Percentiles rank a stretch among this genome's conserved stretches.
phyloP scores from a whole-genome alignment of 2,113 vertebrate species.

The Leptodactylus fuscus region DNA sequence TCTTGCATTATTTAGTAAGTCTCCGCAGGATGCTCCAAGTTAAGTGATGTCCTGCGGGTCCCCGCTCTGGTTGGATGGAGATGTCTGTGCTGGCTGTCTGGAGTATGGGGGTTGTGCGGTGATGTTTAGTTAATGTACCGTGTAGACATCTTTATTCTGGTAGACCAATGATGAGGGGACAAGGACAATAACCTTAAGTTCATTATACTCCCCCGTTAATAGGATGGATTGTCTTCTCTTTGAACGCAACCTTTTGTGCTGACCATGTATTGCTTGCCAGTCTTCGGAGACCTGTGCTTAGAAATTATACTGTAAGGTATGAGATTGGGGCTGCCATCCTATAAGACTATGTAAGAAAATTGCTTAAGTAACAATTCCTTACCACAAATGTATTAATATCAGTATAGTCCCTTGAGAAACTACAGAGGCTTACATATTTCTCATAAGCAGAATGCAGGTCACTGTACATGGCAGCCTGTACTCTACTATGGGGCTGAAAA shows the following conservation, averaged over 20 bases:
- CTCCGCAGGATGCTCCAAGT: constrained; percentile 27
- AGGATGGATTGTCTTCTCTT: neutral
- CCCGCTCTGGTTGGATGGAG: constrained; percentile 2
- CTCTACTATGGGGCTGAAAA: no score
- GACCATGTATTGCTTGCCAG: neutral
- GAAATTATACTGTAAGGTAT: neutral
- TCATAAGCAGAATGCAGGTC: no score
- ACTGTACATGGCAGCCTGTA: no score
- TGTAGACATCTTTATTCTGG: constrained; percentile 39
- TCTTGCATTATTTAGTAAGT: constrained; percentile 50
- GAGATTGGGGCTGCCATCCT: no score
- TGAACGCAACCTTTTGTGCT: neutral
- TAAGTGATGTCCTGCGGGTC: constrained; percentile 47
- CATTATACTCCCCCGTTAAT: neutral
- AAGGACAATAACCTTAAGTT: neutral
- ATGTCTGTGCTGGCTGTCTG: constrained; percentile 24
- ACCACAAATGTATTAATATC: no score
- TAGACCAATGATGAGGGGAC: constrained; percentile 13
- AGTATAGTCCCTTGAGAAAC: no score
- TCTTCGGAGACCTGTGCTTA: neutral
- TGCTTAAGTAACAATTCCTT: neutral
- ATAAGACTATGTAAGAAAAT: no score
- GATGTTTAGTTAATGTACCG: constrained; percentile 47
- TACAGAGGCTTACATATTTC: no score
- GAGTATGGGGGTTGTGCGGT: constrained; percentile 40